These are phyloP conservation scores for Cyanoramphus novaezelandiae DNA, from an alignment of 2,113 vertebrate species.

Conservation along the genomic window DNA sequence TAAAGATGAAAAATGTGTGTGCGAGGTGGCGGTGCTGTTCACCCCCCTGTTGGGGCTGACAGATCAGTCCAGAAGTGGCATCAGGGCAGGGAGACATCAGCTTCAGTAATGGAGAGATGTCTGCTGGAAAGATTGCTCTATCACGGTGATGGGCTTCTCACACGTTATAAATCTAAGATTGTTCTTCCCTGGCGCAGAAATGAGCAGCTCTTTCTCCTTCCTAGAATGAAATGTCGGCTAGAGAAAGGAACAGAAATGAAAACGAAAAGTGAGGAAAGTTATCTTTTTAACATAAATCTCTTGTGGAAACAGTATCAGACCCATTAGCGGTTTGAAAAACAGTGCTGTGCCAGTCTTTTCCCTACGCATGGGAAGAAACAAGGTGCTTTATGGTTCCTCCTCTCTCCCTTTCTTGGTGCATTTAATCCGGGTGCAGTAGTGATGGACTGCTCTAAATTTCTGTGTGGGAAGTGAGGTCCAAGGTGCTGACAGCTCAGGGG, in stretches of 20 bases:
- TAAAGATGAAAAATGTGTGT: slow-evolving; percentile 65
- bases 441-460: background rate
- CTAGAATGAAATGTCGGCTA: slow-evolving; percentile 67
- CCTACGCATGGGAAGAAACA: background rate
- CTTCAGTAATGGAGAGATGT: slow-evolving; percentile 80
- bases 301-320: background rate
- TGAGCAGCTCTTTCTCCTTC: slow-evolving; percentile 67
- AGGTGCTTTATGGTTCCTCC: background rate
- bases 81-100: slow-evolving; percentile 70
- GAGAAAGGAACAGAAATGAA: slow-evolving; percentile 63
- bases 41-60: slow-evolving; percentile 57
- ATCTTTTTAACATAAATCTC: slow-evolving; percentile 72
- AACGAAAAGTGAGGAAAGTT: slow-evolving; percentile 64
- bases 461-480: background rate
- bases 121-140: slow-evolving; percentile 83
- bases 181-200: slow-evolving; percentile 70
- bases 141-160: slow-evolving; percentile 73
- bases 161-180: slow-evolving; percentile 77
- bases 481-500: background rate
- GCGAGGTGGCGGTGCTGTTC: background rate
- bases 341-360: background rate
- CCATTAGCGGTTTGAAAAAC: background rate
- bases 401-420: fast-evolving
- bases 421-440: background rate
- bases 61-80: slow-evolving; percentile 70